Evolutionary conservation across 1,140 invertebrate genomes (phyloP).

Genomic region (Hyles vespertilio): DNA sequence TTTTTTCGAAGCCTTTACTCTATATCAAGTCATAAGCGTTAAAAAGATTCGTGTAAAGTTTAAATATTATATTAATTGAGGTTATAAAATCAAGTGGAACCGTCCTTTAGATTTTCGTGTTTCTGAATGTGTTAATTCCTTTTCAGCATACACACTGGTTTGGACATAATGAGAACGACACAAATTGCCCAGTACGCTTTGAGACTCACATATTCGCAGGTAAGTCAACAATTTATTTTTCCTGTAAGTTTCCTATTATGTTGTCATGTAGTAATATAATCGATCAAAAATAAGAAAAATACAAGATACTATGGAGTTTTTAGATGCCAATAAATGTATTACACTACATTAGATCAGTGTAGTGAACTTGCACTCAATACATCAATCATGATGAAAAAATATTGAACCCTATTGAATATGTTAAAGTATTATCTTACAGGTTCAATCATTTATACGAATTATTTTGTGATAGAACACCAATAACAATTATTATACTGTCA

Average conservation of each 20-base stretch:
- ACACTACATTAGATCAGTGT: too few species aligned
- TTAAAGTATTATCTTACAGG: too few species aligned
- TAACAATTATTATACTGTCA: too few species aligned
- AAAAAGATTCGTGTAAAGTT: constrained; percentile 7
- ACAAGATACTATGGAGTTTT: too few species aligned
- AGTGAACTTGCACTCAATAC: too few species aligned
- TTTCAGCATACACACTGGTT: constrained; percentile 49
- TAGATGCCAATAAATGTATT: too few species aligned
- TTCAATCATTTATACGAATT: too few species aligned
- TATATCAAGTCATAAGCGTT: neutral
- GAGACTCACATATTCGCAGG: constrained; percentile 71
- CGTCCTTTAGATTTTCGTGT: constrained; percentile 31
- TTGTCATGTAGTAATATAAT: too few species aligned
- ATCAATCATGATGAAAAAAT: too few species aligned
- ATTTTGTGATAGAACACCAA: too few species aligned
- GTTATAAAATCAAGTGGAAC: constrained; percentile 43
- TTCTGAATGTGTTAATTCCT: constrained; percentile 46
- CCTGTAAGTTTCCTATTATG: neutral
- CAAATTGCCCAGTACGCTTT: constrained; percentile 66
- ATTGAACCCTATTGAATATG: too few species aligned
- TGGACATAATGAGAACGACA: constrained; percentile 65
- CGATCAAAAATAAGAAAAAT: too few species aligned
- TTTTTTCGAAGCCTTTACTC: constrained; percentile 2
- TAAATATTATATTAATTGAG: constrained; percentile 24
- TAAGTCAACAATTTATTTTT: constrained; percentile 34